Evolutionary conservation across 2,888 invertebrate genomes (phyloP).

Genomic region (Linnaemya tessellans): DNA sequence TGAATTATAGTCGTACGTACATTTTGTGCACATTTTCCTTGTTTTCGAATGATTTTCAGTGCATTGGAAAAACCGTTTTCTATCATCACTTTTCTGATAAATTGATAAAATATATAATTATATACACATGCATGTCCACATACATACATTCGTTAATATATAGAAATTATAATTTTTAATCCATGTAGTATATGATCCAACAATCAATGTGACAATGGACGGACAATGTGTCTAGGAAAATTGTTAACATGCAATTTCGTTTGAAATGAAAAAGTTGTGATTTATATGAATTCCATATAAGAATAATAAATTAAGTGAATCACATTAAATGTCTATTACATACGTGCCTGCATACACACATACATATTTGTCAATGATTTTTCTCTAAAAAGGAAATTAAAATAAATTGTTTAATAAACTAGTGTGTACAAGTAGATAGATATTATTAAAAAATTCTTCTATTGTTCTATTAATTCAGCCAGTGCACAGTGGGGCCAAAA

Average conservation of each 20-base stretch:
- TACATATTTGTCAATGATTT: conserved; percentile 30
- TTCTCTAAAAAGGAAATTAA: conserved; percentile 60
- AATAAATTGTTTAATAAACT: conserved; percentile 46
- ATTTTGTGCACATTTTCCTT: conserved; percentile 35
- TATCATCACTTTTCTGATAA: neutral
- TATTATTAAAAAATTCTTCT: conserved; percentile 24
- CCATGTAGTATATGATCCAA: conserved; percentile 9
- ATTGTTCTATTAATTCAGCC: conserved; percentile 46
- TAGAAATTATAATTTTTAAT: neutral
- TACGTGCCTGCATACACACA: neutral
- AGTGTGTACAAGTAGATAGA: neutral
- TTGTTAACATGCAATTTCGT: conserved; percentile 46
- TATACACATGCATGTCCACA: neutral
- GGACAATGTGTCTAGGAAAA: conserved; percentile 54
- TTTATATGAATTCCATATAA: conserved; percentile 56
- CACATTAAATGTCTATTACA: neutral
- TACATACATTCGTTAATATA: neutral
- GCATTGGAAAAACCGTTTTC: conserved; percentile 1
- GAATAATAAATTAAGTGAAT: conserved; percentile 45
- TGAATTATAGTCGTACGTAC: neutral
- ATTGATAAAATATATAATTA: neutral
- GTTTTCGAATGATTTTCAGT: neutral
- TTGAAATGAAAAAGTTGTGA: conserved; percentile 37
- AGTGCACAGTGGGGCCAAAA: neutral
- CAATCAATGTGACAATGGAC: conserved; percentile 58